Conservation (phyloP, 1,140 invertebrate genomes). For the Drosophila azteca region DNA sequence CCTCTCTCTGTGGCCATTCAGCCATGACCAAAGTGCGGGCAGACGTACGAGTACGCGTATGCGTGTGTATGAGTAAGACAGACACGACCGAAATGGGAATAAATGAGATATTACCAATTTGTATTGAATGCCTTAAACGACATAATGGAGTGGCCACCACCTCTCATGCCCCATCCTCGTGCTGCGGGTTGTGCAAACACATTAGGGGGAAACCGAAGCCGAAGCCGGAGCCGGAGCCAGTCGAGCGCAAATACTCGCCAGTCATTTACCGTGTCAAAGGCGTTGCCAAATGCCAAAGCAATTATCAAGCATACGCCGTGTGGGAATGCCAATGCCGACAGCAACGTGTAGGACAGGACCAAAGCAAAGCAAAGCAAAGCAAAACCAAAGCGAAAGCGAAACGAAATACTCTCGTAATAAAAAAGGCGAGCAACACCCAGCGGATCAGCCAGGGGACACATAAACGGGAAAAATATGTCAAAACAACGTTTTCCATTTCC, state of each 20-base stretch:
- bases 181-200: conserved; percentile 51
- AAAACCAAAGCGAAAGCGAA: conserved; percentile 12
- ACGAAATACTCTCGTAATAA: conserved; percentile 18
- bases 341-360: conserved; percentile 1
- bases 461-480: conserved; percentile 71
- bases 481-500: conserved; percentile 62
- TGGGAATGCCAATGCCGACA: conserved; percentile 25
- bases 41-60: conserved; percentile 10
- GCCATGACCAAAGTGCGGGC: conserved; percentile 21
- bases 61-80: conserved; percentile 6
- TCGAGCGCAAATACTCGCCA: conserved; percentile 68
- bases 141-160: conserved; percentile 65
- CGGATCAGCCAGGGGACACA: conserved; percentile 36
- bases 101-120: conserved; percentile 82
- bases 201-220: conserved; percentile 41
- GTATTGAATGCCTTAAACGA: conserved; percentile 74
- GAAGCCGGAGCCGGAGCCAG: conserved; percentile 4
- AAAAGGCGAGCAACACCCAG: conserved; percentile 45
- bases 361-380: conserved; percentile 14
- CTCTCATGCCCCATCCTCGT: background rate
- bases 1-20: background rate
- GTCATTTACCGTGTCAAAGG: conserved; percentile 71
- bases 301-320: conserved; percentile 69
- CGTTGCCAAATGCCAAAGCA: conserved; percentile 63
- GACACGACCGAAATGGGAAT: conserved; percentile 56